These are phyloP conservation scores for Herpailurus yagouaroundi DNA, from an alignment of 2,113 vertebrate species.

Conservation along the genomic window DNA sequence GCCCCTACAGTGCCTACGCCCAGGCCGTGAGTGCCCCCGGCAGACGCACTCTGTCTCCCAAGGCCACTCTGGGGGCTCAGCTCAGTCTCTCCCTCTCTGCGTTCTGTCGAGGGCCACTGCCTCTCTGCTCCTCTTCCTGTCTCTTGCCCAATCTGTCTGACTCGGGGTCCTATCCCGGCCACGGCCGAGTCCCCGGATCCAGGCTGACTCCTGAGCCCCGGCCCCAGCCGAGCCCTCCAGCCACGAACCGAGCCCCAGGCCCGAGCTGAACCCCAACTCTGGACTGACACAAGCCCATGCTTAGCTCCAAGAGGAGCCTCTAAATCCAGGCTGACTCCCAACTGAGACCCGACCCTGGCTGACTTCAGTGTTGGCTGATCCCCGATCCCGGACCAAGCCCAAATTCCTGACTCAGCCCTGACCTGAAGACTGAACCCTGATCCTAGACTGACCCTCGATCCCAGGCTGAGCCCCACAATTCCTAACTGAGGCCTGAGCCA, in stretches of 20 bases:
- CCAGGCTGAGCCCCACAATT: background rate
- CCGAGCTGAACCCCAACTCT: background rate
- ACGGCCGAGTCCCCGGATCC: background rate
- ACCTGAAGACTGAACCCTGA: background rate
- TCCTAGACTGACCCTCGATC: background rate
- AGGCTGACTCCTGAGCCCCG: background rate
- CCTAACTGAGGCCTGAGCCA: background rate
- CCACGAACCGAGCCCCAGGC: background rate
- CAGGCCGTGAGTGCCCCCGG: conserved; percentile 94
- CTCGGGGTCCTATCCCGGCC: background rate
- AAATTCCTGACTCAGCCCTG: background rate
- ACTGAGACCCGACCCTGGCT: background rate
- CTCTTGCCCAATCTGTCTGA: background rate
- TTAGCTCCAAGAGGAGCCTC: background rate
- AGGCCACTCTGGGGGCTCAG: background rate
- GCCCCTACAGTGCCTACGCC: conserved; percentile 98
- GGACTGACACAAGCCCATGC: background rate
- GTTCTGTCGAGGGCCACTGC: background rate
- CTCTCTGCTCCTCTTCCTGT: background rate
- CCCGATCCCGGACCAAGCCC: background rate
- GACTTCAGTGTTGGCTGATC: background rate
- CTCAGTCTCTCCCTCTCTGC: background rate
- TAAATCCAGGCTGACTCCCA: background rate
- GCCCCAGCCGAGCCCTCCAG: background rate
- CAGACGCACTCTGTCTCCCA: background rate